Evolutionary conservation across 2,797 vertebrate species (phyloP).

Genomic region (Chaenodraco wilsoni): DNA sequence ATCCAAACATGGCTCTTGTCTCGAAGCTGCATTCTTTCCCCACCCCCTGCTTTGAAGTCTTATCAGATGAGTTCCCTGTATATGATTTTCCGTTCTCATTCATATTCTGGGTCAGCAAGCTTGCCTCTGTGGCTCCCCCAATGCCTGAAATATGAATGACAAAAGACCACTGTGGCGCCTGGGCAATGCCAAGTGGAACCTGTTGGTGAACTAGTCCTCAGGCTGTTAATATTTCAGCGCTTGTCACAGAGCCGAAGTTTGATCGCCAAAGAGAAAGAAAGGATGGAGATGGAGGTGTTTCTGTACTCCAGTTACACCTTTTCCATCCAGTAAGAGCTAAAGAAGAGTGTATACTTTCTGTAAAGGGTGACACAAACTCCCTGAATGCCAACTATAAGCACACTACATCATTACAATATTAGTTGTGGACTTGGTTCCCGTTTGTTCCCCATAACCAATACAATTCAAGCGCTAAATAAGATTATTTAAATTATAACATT

Average conservation of each 20-base stretch:
- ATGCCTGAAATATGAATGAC: slow-evolving; percentile 71
- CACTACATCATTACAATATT: not conserved
- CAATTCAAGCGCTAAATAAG: not conserved
- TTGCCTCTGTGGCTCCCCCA: slow-evolving; percentile 30
- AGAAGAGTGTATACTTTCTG: slow-evolving; percentile 8
- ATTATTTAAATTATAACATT: not conserved
- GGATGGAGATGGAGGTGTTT: slow-evolving; percentile 19
- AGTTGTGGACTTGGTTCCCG: not conserved
- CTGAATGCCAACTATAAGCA: slow-evolving; percentile 6
- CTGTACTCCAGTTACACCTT: slow-evolving; percentile 18
- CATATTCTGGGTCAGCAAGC: slow-evolving; percentile 59
- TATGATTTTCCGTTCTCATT: slow-evolving; percentile 59
- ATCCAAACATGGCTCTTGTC: slow-evolving; percentile 21
- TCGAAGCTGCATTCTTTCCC: slow-evolving; percentile 19
- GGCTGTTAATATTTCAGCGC: slow-evolving; percentile 78
- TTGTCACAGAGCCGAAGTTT: slow-evolving; percentile 60
- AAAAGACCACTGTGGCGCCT: slow-evolving; percentile 49
- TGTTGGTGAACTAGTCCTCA: slow-evolving; percentile 56
- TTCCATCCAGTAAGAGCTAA: slow-evolving; percentile 1
- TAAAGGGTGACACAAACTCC: slow-evolving; percentile 9
- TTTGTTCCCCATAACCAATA: slow-evolving; percentile 3
- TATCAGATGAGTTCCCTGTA: slow-evolving; percentile 49
- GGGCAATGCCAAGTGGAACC: slow-evolving; percentile 45
- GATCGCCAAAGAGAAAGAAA: slow-evolving; percentile 27
- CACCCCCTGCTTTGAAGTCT: slow-evolving; percentile 51